phyloP scores from a whole-genome alignment of 92 coral and sea anemone species.

The Virgularia gustaviana region DNA sequence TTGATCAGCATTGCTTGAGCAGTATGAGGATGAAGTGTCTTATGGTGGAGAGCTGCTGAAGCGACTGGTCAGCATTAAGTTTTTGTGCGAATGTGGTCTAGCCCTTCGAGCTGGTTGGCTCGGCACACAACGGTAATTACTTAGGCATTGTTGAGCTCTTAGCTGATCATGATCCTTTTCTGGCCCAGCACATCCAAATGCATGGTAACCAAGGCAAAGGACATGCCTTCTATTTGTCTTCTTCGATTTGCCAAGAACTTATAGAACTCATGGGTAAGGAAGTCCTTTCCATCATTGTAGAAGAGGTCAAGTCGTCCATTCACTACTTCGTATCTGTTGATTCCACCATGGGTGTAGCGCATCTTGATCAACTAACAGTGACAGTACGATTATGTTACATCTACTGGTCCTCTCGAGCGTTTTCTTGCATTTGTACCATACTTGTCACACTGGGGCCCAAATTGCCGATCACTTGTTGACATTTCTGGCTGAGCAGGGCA shows the following conservation, averaged over 20 bases:
- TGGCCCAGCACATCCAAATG: conserved; percentile 32
- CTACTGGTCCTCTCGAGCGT: conserved; percentile 15
- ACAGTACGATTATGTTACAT: background rate
- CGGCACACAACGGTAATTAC: conserved; percentile 27
- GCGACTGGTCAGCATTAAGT: conserved; percentile 14
- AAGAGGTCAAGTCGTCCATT: conserved; percentile 18
- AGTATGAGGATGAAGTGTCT: conserved; percentile 22
- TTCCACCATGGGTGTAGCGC: conserved; percentile 15
- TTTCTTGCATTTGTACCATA: conserved; percentile 6
- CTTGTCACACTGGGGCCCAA: conserved; percentile 1
- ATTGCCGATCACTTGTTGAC: conserved; percentile 2
- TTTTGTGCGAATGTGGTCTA: conserved; percentile 23
- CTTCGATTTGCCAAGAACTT: conserved; percentile 19
- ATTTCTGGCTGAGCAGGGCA: background rate
- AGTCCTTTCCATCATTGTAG: conserved; percentile 23
- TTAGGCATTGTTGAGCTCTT: conserved; percentile 26
- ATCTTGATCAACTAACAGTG: conserved; percentile 19
- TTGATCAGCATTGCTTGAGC: conserved; percentile 23
- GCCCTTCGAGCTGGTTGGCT: conserved; percentile 25
- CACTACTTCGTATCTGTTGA: conserved; percentile 17
- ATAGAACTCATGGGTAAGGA: conserved; percentile 31
- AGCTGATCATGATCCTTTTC: conserved; percentile 25
- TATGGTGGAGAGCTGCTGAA: conserved; percentile 25
- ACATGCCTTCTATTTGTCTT: conserved; percentile 22
- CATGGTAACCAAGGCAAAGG: conserved; percentile 31